These are phyloP conservation scores for Gryllus bimaculatus DNA, from an alignment of 1,140 invertebrate genomes.

Conservation along the genomic window DNA sequence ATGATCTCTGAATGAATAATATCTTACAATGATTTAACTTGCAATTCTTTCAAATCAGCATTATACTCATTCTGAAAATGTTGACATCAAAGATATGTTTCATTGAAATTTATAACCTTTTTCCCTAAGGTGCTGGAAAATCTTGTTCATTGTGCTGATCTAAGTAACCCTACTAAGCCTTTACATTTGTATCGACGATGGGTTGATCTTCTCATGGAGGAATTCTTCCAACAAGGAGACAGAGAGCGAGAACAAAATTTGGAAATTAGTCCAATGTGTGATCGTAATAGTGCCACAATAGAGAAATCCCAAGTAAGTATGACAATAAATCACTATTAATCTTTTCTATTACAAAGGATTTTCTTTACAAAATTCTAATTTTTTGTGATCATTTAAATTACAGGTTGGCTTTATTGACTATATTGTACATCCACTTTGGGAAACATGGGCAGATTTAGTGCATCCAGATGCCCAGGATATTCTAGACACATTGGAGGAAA, in stretches of 20 bases:
- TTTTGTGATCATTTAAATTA: too few relatives aligned
- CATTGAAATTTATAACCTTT: too few relatives aligned
- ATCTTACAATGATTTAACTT: too few relatives aligned
- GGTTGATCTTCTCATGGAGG: slow-evolving; percentile 90
- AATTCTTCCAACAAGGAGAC: slow-evolving; percentile 96
- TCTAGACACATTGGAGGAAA: slow-evolving; percentile 94
- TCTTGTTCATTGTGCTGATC: slow-evolving; percentile 96
- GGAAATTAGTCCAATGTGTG: slow-evolving; percentile 97
- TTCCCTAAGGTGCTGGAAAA: slow-evolving; percentile 84
- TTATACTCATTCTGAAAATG: too few relatives aligned
- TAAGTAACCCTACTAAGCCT: slow-evolving; percentile 98
- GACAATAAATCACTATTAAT: background rate
- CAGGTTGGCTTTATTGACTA: slow-evolving; percentile 98
- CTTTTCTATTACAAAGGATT: background rate
- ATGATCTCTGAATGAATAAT: too few relatives aligned
- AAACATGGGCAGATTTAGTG: slow-evolving; percentile 98
- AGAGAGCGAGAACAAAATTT: slow-evolving; percentile 83
- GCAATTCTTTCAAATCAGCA: too few relatives aligned
- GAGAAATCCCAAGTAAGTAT: slow-evolving; percentile 83
- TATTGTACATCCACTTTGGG: slow-evolving; percentile 98
- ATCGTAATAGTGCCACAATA: slow-evolving; percentile 87
- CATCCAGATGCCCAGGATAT: slow-evolving; percentile 98
- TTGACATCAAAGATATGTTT: too few relatives aligned
- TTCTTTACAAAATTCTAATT: background rate
- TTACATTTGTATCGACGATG: slow-evolving; percentile 84